Percentiles rank a stretch among this genome's conserved stretches.
These are phyloP conservation scores for Polydrusus tereticollis DNA, from an alignment of 2,888 invertebrate genomes.

Conservation along the genomic window DNA sequence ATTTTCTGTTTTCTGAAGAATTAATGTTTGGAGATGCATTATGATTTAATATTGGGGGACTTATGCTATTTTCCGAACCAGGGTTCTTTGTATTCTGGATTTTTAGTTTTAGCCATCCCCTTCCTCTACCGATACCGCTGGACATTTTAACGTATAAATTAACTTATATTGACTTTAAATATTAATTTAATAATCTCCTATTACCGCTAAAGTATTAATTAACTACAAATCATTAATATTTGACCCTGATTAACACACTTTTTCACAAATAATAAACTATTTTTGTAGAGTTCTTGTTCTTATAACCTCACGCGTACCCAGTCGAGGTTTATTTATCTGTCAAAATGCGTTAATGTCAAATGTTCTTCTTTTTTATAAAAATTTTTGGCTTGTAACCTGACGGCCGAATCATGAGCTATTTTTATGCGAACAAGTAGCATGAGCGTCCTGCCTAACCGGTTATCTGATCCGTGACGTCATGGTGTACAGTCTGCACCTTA, in stretches of 20 bases:
- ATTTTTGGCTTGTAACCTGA: not conserved
- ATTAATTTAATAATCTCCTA: not conserved
- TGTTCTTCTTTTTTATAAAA: not conserved
- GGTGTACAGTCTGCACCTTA: not conserved
- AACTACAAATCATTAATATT: not conserved
- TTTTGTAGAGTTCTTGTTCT: not conserved
- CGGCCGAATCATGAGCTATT: not conserved
- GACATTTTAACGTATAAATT: constrained; percentile 30
- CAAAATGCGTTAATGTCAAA: not conserved
- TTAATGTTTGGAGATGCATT: constrained; percentile 6
- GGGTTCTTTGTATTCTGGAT: constrained; percentile 43
- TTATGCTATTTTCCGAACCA: constrained; percentile 30
- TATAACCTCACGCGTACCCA: not conserved
- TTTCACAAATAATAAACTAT: not conserved
- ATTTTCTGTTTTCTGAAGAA: constrained; percentile 31
- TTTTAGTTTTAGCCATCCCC: constrained; percentile 57
- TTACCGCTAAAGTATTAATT: not conserved
- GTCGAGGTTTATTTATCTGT: constrained; percentile 12
- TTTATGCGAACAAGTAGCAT: no score
- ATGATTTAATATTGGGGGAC: constrained; percentile 21
- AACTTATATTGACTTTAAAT: not conserved
- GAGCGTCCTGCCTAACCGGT: not conserved
- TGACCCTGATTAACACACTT: not conserved
- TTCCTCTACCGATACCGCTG: constrained; percentile 53
- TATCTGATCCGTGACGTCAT: not conserved